Percentiles rank a stretch among this genome's conserved stretches.
Evolutionary conservation across 2,888 invertebrate genomes (phyloP).

Genomic region (Stictocephala bisonia): DNA sequence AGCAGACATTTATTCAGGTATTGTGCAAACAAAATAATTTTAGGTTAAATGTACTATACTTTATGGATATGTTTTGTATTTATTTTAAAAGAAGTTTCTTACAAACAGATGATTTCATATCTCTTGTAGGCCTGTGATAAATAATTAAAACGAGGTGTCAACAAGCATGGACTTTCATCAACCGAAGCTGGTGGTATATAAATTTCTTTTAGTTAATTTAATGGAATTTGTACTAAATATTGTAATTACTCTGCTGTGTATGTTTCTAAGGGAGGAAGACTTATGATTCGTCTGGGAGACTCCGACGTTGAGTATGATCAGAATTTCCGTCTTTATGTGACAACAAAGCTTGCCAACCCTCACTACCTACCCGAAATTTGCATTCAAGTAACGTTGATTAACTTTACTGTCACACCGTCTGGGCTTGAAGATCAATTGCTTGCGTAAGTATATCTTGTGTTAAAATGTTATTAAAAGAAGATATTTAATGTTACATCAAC

Average conservation of each 20-base stretch:
- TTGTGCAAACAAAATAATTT: not conserved
- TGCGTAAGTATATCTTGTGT: slow-evolving; percentile 72
- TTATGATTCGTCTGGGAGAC: slow-evolving; percentile 87
- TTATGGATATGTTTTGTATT: no score
- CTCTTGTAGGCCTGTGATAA: no score
- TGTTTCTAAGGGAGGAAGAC: slow-evolving; percentile 75
- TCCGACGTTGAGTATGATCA: slow-evolving; percentile 89
- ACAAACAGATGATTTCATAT: no score
- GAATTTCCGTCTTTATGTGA: slow-evolving; percentile 89
- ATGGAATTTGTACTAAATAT: slow-evolving; percentile 8
- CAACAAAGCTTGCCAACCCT: slow-evolving; percentile 92
- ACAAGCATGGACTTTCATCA: no score
- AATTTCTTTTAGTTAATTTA: slow-evolving; percentile 4
- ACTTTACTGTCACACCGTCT: slow-evolving; percentile 90
- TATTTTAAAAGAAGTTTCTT: no score
- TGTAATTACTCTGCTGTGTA: slow-evolving; percentile 24
- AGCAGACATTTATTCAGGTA: slow-evolving; percentile 74
- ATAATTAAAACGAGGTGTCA: no score
- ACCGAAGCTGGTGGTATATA: no score
- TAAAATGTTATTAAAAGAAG: no score
- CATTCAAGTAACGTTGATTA: slow-evolving; percentile 91
- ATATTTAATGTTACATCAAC: no score
- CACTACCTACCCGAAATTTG: slow-evolving; percentile 94
- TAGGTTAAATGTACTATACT: no score
- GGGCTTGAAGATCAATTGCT: slow-evolving; percentile 93